These are phyloP conservation scores for Trochalopteron elliotii DNA, from an alignment of 2,113 vertebrate genomes.

Conservation along the genomic window DNA sequence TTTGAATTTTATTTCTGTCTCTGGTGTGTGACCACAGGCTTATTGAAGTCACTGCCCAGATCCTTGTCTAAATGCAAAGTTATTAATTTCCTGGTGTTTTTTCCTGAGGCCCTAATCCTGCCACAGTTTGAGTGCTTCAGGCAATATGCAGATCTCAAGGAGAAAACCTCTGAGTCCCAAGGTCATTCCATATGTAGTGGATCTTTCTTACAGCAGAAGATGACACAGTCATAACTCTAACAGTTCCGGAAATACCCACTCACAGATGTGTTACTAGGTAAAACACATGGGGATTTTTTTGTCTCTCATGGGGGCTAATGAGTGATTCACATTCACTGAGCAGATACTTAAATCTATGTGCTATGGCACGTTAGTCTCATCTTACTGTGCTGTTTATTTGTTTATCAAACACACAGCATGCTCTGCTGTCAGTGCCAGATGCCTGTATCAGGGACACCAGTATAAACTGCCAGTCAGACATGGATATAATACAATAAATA, in stretches of 20 bases:
- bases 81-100: slow-evolving; percentile 13
- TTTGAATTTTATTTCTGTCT: slow-evolving; percentile 2
- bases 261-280: not conserved
- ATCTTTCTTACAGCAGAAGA: not conserved
- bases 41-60: not conserved
- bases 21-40: not conserved
- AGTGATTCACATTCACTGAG: not conserved
- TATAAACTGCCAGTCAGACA: not conserved
- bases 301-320: not conserved
- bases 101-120: not conserved
- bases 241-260: not conserved
- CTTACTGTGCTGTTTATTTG: not conserved
- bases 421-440: not conserved
- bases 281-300: not conserved
- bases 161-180: not conserved
- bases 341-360: not conserved
- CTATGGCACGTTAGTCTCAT: fast-evolving
- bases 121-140: not conserved
- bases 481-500: not conserved
- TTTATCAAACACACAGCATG: not conserved
- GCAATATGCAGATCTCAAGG: not conserved
- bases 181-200: not conserved
- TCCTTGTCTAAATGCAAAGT: not conserved
- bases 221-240: not conserved
- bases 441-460: not conserved